Percentiles rank a stretch among this genome's conserved stretches.
phyloP scores from a whole-genome alignment of 2,797 vertebrate species.

The Manis crassicaudata region DNA sequence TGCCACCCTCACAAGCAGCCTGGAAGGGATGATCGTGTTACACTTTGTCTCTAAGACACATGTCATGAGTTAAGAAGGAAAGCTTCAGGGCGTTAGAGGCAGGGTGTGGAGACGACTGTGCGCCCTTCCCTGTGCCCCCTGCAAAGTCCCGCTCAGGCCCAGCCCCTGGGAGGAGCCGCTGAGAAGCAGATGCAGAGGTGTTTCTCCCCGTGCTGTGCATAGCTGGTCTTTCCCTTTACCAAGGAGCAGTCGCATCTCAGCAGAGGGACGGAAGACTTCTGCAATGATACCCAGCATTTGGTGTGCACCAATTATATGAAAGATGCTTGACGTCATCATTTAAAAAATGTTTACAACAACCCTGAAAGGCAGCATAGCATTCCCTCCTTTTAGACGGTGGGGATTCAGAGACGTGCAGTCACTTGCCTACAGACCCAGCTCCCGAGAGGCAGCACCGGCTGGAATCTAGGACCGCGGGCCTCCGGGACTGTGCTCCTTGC shows the following conservation, averaged over 20 bases:
- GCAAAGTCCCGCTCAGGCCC: too few species aligned
- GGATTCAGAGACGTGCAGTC: background rate
- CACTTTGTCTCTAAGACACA: background rate
- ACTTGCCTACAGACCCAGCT: background rate
- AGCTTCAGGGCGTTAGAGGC: background rate
- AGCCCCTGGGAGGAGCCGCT: background rate
- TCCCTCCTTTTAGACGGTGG: background rate
- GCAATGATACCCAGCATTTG: background rate
- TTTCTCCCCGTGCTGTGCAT: accelerated
- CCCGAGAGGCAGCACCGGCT: background rate
- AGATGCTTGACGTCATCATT: background rate
- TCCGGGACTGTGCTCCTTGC: background rate
- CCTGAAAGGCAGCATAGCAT: background rate
- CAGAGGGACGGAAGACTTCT: background rate
- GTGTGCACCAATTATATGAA: background rate
- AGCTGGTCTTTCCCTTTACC: background rate
- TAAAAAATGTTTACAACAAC: background rate
- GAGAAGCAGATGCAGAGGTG: background rate
- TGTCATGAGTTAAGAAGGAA: background rate
- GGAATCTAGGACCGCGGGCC: too few species aligned
- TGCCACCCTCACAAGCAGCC: background rate
- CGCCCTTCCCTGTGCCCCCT: too few species aligned
- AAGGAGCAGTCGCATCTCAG: background rate
- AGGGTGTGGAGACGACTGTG: too few species aligned
- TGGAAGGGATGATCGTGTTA: background rate